A percentile compares a stretch with the other conserved stretches of the same genome.
Conservation (phyloP, 2,888 invertebrate genomes). For the Agriopis leucophaearia region DNA sequence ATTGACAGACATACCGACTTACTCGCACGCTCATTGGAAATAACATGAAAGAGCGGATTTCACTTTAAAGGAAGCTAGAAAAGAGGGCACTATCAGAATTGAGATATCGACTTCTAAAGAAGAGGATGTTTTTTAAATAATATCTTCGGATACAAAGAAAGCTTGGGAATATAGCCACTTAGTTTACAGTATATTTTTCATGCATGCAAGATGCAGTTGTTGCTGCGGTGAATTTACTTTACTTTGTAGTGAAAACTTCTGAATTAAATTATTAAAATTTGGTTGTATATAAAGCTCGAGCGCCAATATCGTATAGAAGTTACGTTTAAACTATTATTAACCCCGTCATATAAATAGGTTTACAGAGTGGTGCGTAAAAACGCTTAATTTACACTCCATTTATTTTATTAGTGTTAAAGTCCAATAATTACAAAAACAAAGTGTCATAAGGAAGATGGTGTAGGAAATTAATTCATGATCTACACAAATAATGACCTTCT, state of each 20-base stretch:
- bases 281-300: no score
- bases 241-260: background rate
- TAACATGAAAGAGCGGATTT: conserved; percentile 31
- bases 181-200: conserved; percentile 18
- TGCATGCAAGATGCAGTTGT: conserved; percentile 8
- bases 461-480: background rate
- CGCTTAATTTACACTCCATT: background rate
- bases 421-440: conserved; percentile 11
- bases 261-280: no score
- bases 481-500: conserved; percentile 10
- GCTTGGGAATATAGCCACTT: conserved; percentile 12
- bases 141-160: conserved; percentile 1
- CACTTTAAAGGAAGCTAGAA: conserved; percentile 28
- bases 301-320: no score
- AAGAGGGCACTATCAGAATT: conserved; percentile 15
- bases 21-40: conserved; percentile 29
- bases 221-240: conserved; percentile 15
- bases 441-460: conserved; percentile 3
- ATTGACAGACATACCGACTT: conserved; percentile 35
- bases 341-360: background rate
- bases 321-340: no score
- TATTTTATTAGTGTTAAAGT: conserved; percentile 8
- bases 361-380: background rate
- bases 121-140: background rate
- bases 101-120: conserved; percentile 21